A percentile compares a stretch with the other conserved stretches of the same genome.
Conservation (phyloP, 2,888 invertebrate genomes). For the Acanthosepion pharaonis region DNA sequence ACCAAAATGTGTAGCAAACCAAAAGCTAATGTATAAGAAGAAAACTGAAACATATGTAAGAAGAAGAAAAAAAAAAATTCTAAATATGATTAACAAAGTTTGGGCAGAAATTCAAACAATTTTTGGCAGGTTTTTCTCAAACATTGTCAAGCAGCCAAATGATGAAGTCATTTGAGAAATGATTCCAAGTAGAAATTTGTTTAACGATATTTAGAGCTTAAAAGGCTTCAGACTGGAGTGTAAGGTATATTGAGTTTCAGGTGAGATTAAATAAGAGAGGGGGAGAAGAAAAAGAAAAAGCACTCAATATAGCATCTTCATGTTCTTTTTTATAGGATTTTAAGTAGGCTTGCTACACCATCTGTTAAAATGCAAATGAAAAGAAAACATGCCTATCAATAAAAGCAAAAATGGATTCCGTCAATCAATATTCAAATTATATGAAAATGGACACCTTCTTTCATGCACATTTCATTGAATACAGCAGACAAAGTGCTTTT, state of each 20-base stretch:
- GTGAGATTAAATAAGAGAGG: neutral
- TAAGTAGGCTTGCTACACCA: no score
- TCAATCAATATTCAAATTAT: no score
- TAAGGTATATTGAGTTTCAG: neutral
- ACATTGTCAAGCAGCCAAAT: neutral
- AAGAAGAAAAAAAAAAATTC: neutral
- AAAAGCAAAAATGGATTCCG: no score
- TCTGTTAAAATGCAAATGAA: no score
- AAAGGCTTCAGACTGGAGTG: neutral
- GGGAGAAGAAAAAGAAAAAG: neutral
- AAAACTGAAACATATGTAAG: neutral
- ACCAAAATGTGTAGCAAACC: neutral
- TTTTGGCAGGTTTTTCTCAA: conserved; percentile 7
- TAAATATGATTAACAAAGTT: neutral
- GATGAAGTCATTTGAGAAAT: neutral
- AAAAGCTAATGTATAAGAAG: neutral
- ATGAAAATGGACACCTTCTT: no score
- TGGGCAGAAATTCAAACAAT: neutral
- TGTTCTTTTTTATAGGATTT: no score
- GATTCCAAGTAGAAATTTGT: neutral
- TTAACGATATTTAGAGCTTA: neutral
- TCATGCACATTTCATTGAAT: no score
- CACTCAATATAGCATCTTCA: neutral
- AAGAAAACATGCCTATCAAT: no score
- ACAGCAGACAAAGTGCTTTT: no score